Evolutionary conservation across 2,113 vertebrate genomes (phyloP).

Genomic region (Engystomops pustulosus): DNA sequence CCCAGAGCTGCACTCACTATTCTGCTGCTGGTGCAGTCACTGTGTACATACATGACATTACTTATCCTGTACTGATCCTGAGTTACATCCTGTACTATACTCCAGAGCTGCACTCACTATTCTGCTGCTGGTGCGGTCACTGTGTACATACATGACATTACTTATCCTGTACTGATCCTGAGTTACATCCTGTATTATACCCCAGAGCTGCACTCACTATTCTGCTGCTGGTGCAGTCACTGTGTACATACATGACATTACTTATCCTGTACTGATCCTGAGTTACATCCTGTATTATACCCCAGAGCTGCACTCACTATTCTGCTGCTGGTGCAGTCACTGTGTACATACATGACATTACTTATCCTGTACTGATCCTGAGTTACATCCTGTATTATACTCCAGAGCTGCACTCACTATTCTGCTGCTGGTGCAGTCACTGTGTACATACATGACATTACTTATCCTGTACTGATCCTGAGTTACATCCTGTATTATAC

Average conservation of each 20-base stretch:
- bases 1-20: too few species aligned
- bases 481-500: slow-evolving; percentile 17
- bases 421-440: too few species aligned
- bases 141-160: not conserved
- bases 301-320: not conserved
- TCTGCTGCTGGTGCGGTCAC: not conserved
- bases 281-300: not conserved
- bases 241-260: not conserved
- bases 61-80: too few species aligned
- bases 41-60: too few species aligned
- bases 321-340: not conserved
- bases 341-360: not conserved
- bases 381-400: not conserved
- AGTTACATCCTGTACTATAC: too few species aligned
- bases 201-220: not conserved
- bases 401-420: too few species aligned
- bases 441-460: not conserved
- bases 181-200: not conserved
- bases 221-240: not conserved
- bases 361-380: too few species aligned
- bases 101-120: slow-evolving; percentile 11
- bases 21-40: too few species aligned
- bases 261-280: too few species aligned
- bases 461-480: too few species aligned
- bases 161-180: too few species aligned